phyloP scores from a whole-genome alignment of 2,888 invertebrate genomes.

The Chymomyza caudatula region DNA sequence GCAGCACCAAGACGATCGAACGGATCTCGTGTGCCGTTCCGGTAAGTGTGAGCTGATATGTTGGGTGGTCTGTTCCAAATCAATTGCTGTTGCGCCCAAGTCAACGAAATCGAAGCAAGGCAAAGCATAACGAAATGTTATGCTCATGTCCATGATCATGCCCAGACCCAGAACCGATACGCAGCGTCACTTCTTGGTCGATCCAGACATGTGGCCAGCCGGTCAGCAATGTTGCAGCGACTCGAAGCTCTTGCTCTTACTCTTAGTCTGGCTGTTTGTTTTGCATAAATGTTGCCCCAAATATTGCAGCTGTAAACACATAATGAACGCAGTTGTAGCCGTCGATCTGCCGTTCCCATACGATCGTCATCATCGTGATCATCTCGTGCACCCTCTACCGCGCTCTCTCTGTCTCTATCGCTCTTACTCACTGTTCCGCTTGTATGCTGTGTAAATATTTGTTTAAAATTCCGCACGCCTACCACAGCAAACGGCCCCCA shows the following conservation, averaged over 20 bases:
- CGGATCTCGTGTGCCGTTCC: slow-evolving; percentile 45
- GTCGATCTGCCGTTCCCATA: slow-evolving; percentile 13
- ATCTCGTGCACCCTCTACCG: slow-evolving; percentile 22
- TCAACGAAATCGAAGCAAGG: slow-evolving; percentile 12
- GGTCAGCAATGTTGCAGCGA: neutral
- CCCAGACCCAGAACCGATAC: neutral
- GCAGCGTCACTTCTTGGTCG: neutral
- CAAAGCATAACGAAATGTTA: slow-evolving; percentile 39
- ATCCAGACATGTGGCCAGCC: neutral
- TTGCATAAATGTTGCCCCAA: slow-evolving; percentile 74
- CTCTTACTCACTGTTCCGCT: neutral
- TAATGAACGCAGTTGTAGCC: slow-evolving; percentile 43
- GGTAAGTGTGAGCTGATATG: slow-evolving; percentile 69
- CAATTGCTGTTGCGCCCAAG: slow-evolving; percentile 53
- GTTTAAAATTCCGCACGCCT: slow-evolving; percentile 65
- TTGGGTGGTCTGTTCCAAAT: slow-evolving; percentile 73
- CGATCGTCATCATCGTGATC: slow-evolving; percentile 12
- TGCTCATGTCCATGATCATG: neutral
- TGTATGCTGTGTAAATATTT: slow-evolving; percentile 62
- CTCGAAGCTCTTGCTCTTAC: neutral
- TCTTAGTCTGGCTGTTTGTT: slow-evolving; percentile 70
- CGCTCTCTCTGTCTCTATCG: neutral
- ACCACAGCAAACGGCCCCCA: slow-evolving; percentile 25
- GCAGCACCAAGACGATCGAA: neutral
- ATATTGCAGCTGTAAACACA: slow-evolving; percentile 72